These are phyloP conservation scores for Mastacembelus armatus DNA, from an alignment of 2,797 vertebrate species.

Conservation along the genomic window DNA sequence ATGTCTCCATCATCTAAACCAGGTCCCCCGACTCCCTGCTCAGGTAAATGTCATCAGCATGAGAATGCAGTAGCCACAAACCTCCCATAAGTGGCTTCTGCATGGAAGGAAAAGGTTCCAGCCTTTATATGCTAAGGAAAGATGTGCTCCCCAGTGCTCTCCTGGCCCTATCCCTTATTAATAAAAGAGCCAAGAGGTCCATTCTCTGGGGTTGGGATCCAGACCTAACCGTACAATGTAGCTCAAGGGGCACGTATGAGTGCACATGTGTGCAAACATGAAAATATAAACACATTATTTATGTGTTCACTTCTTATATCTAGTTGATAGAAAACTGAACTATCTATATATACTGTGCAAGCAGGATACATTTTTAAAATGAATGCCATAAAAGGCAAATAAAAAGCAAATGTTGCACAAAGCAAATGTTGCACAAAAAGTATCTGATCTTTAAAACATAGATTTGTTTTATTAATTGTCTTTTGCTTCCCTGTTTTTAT, in stretches of 20 bases:
- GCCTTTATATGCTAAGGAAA: conserved; percentile 75
- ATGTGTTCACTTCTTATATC: conserved; percentile 1
- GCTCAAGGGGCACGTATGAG: conserved; percentile 35
- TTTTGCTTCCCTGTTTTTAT: background rate
- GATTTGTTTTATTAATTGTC: no score
- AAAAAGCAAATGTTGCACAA: no score
- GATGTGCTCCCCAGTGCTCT: conserved; percentile 61
- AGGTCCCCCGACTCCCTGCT: conserved; percentile 57
- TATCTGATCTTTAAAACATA: no score
- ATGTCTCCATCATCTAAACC: conserved; percentile 74
- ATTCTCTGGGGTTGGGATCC: conserved; percentile 70
- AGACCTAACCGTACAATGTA: conserved; percentile 67
- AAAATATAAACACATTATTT: conserved; percentile 2
- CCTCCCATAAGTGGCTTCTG: conserved; percentile 67
- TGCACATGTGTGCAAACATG: conserved; percentile 11
- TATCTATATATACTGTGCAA: no score
- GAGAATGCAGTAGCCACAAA: conserved; percentile 57
- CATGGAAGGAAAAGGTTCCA: conserved; percentile 67
- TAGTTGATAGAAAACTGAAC: conserved; percentile 6
- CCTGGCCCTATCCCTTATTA: conserved; percentile 74
- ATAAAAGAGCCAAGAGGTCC: conserved; percentile 64
- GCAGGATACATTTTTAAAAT: no score
- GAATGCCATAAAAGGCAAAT: no score
- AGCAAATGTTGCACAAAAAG: no score
- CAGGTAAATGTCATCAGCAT: conserved; percentile 75